Base-by-base conservation (phyloP, 1,140 invertebrate genomes). In the Leptestheria dahalacensis region DNA sequence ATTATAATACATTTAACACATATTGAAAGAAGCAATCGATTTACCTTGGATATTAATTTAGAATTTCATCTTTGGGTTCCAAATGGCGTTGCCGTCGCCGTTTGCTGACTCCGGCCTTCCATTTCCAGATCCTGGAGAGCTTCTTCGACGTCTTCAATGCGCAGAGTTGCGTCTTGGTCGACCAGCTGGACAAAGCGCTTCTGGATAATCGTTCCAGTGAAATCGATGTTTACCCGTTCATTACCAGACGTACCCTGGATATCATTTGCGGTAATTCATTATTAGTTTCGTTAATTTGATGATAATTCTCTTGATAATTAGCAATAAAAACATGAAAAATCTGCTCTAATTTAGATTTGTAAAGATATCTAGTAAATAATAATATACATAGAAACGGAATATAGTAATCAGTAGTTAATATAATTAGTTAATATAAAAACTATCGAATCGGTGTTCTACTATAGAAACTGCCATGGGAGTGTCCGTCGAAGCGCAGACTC, bases 391-490 rank as follows among this genome's bases (percentile, higher is more conserved):
- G n/a, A n/a, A n/a, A n/a, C n/a, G n/a, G n/a, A n/a, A n/a, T n/a
- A n/a, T n/a, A n/a, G n/a, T n/a, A n/a, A n/a, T n/a, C n/a, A n/a
- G n/a, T n/a, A n/a, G n/a, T n/a, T n/a, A n/a, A n/a, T n/a, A n/a
- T n/a, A n/a, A n/a, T n/a, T n/a, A n/a, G n/a, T n/a, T n/a, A n/a
- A n/a, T n/a, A n/a, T n/a, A n/a, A n/a, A n/a, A n/a, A n/a, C n/a
- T n/a, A n/a, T n/a, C n/a, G n/a, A n/a, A n/a, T n/a, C n/a, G n/a
- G 48, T 46, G 15, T 64, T 65, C 64, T 74, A 74, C 48, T 66
- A n/a, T n/a, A 88, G 86, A 91, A 72, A 87, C 86, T 61, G 87
- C 87, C 10, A 91, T 92, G 88, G 88, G 88, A 48, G 73, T 75
- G 59, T 75, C 77, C 67, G 76, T 88, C 6, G 77, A 81, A 68